Conservation (phyloP, 2,113 vertebrate genomes). For the Brienomyrus longianalis region DNA sequence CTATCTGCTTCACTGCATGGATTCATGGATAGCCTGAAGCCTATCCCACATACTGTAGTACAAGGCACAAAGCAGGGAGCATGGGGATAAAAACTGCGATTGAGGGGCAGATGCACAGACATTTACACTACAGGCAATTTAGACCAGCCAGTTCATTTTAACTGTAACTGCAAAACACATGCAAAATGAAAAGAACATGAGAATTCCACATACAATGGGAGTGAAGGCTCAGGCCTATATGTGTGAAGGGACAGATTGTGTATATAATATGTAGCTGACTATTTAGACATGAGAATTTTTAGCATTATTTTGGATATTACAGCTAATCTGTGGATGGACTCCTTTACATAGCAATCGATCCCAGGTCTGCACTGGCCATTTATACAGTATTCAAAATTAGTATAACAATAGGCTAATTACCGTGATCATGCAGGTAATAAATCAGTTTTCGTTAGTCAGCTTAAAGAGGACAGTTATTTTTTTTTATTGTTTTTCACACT, state of each 20-base stretch:
- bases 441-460: not conserved
- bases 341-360: not conserved
- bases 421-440: not conserved
- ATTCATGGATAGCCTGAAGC: not conserved
- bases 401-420: not conserved
- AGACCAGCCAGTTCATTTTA: not conserved
- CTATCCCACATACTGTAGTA: not conserved
- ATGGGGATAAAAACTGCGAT: not conserved
- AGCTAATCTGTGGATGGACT: not conserved
- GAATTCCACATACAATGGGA: not conserved
- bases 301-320: not conserved
- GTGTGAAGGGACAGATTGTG: not conserved
- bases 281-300: not conserved
- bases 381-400: not conserved
- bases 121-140: not conserved
- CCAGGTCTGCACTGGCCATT: not conserved
- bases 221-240: not conserved
- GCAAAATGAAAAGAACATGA: not conserved
- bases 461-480: not conserved
- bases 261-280: not conserved
- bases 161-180: not conserved
- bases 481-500: not conserved
- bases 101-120: not conserved
- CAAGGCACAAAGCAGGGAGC: not conserved
- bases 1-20: not conserved